Evolutionary conservation across 1,140 invertebrate species (phyloP).

Genomic region (Drosophila hydei): DNA sequence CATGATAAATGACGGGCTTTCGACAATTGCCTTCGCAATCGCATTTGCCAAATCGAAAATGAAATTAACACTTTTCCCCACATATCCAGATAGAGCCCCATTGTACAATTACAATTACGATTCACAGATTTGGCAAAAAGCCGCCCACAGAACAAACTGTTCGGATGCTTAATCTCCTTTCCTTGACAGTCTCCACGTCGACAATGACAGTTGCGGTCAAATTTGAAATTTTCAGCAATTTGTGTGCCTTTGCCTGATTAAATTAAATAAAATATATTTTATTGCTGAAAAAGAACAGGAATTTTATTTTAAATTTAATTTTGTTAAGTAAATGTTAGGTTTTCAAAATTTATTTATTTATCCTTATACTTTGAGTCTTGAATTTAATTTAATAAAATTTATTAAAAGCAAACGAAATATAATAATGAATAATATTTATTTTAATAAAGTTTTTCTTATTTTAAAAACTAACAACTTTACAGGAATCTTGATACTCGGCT

Average conservation of each 20-base stretch:
- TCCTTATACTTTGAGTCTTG: too few species aligned
- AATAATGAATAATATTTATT: too few species aligned
- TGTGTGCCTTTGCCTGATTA: slow-evolving; percentile 27
- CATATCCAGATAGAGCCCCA: neutral
- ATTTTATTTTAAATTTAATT: slow-evolving; percentile 4
- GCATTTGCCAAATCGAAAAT: slow-evolving; percentile 74
- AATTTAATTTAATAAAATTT: too few species aligned
- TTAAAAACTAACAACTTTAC: too few species aligned
- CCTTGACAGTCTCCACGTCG: slow-evolving; percentile 15
- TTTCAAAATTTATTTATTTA: too few species aligned
- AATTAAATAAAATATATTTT: neutral
- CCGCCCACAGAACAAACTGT: slow-evolving; percentile 28
- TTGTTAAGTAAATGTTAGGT: too few species aligned
- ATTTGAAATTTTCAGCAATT: slow-evolving; percentile 42
- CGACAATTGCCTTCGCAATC: slow-evolving; percentile 68
- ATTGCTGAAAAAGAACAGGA: too few species aligned
- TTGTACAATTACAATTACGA: slow-evolving; percentile 10
- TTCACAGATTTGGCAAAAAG: slow-evolving; percentile 3
- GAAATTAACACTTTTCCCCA: slow-evolving; percentile 62
- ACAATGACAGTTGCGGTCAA: slow-evolving; percentile 32
- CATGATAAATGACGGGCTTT: slow-evolving; percentile 79
- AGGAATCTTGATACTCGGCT: too few species aligned
- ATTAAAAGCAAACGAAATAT: too few species aligned
- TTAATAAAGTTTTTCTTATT: too few species aligned
- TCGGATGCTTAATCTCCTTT: slow-evolving; percentile 29